Base-by-base conservation (phyloP, 2,888 invertebrate genomes). In the Heterodera filipjevi region DNA sequence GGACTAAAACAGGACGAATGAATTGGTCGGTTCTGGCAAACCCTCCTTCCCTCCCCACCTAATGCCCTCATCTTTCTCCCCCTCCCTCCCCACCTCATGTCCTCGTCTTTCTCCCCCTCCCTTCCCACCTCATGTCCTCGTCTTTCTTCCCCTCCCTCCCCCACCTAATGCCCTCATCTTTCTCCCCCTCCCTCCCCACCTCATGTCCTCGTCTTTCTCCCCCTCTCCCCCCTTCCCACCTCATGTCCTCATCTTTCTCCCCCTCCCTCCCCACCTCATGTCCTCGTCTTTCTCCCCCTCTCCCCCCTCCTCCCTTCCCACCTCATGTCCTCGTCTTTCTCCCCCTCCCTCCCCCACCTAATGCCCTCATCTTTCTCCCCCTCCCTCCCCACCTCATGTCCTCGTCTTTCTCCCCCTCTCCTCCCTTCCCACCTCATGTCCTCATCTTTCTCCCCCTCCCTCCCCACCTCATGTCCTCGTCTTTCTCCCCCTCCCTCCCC, bases 51-150 rank as follows among this genome's bases (percentile, higher is more conserved):
- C 12, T 30, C 8, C 33, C 66, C 71, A 49, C 73, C 64, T 49
- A 64, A 75, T 75, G 76, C 82, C 86, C 68, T 88, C 88, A 81
- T 89, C 89, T 77, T 89, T 89, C 79, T 89, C 89, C 89, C 89
- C 89, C 66, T 89, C 90, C 78, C 90, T 89, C 19, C 89, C 89
- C 16, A 92, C 96, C 98, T n/a, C n/a, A n/a, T n/a, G n/a, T n/a
- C n/a, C n/a, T n/a, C n/a, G n/a, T n/a, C n/a, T n/a, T n/a, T n/a
- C n/a, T n/a, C n/a, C n/a, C n/a, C n/a, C 35, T 3, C 16, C 3
- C 12, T 30, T 8, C 33, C 66, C 71, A 49, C 73, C 64, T 49
- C 75, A 75, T 75, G 76, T 83, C 86, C 68, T 88, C 88, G 81
- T 89, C 89, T 77, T 89, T 89, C 79, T n/a, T 89, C 89, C 89